A percentile compares a stretch with the other conserved stretches of the same genome.
Evolutionary conservation across 2,797 vertebrate genomes (phyloP).

Genomic region (Enteromius radiatus): DNA sequence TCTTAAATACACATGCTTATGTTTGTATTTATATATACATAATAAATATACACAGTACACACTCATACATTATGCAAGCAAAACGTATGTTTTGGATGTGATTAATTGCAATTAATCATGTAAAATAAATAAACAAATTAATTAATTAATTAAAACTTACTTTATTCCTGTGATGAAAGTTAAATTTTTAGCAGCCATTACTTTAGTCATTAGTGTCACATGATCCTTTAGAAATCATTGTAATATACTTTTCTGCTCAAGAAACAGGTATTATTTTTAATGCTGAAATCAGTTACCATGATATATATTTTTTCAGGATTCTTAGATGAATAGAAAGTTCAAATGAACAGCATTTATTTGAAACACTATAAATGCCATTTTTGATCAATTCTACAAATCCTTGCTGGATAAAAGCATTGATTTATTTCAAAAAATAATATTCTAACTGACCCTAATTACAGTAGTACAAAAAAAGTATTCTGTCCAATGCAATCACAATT

Average conservation of each 20-base stretch:
- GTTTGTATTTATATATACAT: too few species aligned
- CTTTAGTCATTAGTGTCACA: background rate
- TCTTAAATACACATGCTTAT: too few species aligned
- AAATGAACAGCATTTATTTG: background rate
- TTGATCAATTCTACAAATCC: rapidly evolving
- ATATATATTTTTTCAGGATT: background rate
- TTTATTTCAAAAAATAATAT: background rate
- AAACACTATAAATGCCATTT: background rate
- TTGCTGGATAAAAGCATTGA: background rate
- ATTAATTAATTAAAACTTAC: rapidly evolving
- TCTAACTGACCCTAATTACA: background rate
- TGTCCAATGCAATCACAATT: background rate
- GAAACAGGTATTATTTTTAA: background rate
- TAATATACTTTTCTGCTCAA: background rate
- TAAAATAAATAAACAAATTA: too few species aligned
- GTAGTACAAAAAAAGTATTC: background rate
- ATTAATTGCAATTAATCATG: too few species aligned
- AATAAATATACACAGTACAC: too few species aligned
- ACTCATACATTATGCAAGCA: too few species aligned
- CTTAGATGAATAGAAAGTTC: background rate
- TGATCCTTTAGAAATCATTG: background rate
- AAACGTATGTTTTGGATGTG: too few species aligned
- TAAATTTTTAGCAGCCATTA: background rate
- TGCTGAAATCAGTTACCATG: background rate
- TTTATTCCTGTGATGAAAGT: background rate